These are phyloP conservation scores for Malachius bipustulatus DNA, from an alignment of 2,888 invertebrate genomes.

Conservation along the genomic window DNA sequence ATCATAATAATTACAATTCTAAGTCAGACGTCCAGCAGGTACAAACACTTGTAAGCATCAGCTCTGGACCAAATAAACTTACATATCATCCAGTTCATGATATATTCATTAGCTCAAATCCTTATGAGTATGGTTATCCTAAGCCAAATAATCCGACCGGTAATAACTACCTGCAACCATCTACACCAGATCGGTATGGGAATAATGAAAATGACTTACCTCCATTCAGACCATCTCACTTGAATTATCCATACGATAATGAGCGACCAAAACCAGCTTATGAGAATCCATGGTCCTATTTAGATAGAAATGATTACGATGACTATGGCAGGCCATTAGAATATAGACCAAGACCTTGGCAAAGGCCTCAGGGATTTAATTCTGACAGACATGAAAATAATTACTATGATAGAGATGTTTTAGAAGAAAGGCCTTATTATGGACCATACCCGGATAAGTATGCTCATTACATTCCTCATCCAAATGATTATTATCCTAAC, in stretches of 20 bases:
- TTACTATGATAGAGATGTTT: constrained; percentile 1
- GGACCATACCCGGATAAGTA: constrained; percentile 21
- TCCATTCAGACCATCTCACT: constrained; percentile 17
- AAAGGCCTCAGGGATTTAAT: background rate
- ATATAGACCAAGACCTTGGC: constrained; percentile 12
- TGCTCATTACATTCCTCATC: constrained; percentile 23
- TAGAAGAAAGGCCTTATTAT: constrained; percentile 8
- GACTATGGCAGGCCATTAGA: constrained; percentile 8
- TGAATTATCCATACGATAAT: constrained; percentile 19
- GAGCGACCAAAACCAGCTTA: no score
- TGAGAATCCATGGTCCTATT: background rate
- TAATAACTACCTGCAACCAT: constrained; percentile 5
- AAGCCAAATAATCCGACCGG: constrained; percentile 6
- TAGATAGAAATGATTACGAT: background rate
- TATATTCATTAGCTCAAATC: constrained; percentile 22
- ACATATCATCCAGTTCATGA: constrained; percentile 26
- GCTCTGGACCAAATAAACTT: constrained; percentile 24
- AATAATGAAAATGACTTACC: constrained; percentile 15
- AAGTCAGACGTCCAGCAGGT: no score
- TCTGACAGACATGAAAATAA: no score
- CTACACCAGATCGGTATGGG: constrained; percentile 1
- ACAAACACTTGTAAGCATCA: constrained; percentile 26
- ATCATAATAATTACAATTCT: no score
- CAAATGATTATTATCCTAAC: constrained; percentile 17
- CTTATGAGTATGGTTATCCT: constrained; percentile 12